Percentiles rank a stretch among this genome's conserved stretches.
These are phyloP conservation scores for Spheniscus mendiculus DNA, from an alignment of 2,113 vertebrate genomes.

Conservation along the genomic window DNA sequence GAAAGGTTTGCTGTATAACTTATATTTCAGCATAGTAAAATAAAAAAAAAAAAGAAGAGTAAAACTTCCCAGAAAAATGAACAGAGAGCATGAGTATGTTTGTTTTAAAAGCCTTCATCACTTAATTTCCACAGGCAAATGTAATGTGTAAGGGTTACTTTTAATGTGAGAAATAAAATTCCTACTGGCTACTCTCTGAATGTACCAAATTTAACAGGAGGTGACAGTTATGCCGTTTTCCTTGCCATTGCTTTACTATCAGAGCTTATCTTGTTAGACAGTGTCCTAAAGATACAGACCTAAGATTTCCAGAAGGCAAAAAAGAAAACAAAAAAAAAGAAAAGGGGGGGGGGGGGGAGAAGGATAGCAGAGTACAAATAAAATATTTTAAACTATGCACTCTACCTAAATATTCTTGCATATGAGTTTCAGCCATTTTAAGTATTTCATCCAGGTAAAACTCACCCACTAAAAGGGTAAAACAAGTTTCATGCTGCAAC, in stretches of 20 bases:
- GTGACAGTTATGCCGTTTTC: slow-evolving; percentile 54
- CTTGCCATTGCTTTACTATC: slow-evolving; percentile 21
- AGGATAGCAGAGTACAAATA: neutral
- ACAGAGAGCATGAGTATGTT: neutral
- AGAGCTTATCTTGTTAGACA: slow-evolving; percentile 64
- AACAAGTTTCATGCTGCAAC: neutral
- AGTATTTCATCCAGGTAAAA: neutral
- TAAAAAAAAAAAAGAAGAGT: neutral
- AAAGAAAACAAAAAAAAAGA: neutral
- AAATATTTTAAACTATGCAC: neutral
- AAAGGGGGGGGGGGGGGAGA: too few species aligned
- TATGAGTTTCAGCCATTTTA: neutral
- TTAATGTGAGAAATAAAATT: slow-evolving; percentile 60
- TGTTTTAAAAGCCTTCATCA: neutral
- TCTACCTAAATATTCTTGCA: neutral
- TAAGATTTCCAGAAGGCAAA: slow-evolving; percentile 9
- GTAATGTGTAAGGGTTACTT: slow-evolving; percentile 44
- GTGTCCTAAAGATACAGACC: slow-evolving; percentile 60
- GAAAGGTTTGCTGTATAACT: neutral
- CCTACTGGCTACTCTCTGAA: slow-evolving; percentile 38
- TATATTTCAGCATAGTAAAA: neutral
- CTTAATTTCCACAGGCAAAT: slow-evolving; percentile 32
- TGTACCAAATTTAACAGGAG: slow-evolving; percentile 39
- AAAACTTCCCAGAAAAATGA: neutral
- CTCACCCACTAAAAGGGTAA: neutral